Evolutionary conservation across 2,113 vertebrate genomes (phyloP).

Genomic region (Cyprinodon variegatus): DNA sequence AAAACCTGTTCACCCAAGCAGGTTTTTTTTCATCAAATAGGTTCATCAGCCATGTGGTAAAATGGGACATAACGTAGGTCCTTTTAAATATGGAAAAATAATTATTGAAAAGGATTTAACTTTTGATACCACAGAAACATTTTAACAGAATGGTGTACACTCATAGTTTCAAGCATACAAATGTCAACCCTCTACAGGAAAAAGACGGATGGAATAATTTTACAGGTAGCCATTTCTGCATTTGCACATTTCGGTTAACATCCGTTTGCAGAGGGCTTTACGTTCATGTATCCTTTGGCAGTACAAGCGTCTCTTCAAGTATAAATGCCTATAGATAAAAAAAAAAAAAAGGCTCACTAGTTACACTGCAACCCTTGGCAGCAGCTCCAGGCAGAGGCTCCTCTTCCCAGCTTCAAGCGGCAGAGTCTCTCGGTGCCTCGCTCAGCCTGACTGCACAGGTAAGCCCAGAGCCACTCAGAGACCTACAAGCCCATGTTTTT

Average conservation of each 20-base stretch:
- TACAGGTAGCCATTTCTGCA: conserved; percentile 3
- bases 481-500: conserved; percentile 60
- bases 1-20: too few species aligned
- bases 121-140: too few species aligned
- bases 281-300: conserved; percentile 31
- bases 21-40: not conserved
- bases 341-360: conserved; percentile 18
- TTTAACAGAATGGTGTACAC: not conserved
- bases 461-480: conserved; percentile 55
- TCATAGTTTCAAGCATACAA: not conserved
- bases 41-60: too few species aligned
- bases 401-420: conserved; percentile 18
- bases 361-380: conserved; percentile 31
- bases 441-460: conserved; percentile 58
- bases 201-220: not conserved
- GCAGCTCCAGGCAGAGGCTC: conserved; percentile 34
- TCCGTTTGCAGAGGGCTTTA: conserved; percentile 30
- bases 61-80: too few species aligned
- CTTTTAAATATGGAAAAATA: too few species aligned
- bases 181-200: too few species aligned
- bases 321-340: conserved; percentile 35
- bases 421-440: conserved; percentile 49
- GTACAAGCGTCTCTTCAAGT: conserved; percentile 13
- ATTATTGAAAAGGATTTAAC: too few species aligned
- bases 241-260: conserved; percentile 18